Conservation (phyloP, 2,888 invertebrate species). For the Hirtodrosophila histrioides region DNA sequence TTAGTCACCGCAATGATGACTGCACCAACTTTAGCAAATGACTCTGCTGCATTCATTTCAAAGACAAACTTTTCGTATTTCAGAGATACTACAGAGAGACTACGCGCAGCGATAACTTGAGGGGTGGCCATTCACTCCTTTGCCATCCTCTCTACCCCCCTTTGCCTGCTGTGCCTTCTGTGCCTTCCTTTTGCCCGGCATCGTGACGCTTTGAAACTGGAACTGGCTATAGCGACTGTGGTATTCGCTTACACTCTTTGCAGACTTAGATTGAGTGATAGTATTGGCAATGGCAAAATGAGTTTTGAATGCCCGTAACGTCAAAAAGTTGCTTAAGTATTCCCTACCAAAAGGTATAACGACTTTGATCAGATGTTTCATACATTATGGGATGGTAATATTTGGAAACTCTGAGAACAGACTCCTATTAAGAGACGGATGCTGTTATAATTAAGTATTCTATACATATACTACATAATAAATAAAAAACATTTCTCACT, state of each 20-base stretch:
- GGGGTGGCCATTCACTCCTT: slow-evolving; percentile 7
- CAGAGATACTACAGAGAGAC: slow-evolving; percentile 24
- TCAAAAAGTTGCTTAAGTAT: slow-evolving; percentile 5
- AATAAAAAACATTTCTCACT: too few species aligned
- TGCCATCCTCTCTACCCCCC: background rate
- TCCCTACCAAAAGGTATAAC: background rate
- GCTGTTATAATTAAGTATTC: too few species aligned
- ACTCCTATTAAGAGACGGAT: too few species aligned
- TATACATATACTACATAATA: too few species aligned
- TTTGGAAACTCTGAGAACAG: too few species aligned
- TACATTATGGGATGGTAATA: background rate
- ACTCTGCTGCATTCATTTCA: slow-evolving; percentile 60
- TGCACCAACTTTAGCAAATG: slow-evolving; percentile 50
- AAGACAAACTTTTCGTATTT: slow-evolving; percentile 64
- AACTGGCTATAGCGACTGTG: slow-evolving; percentile 34
- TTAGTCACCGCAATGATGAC: slow-evolving; percentile 56
- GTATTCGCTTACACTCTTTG: slow-evolving; percentile 24
- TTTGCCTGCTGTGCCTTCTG: background rate
- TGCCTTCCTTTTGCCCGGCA: slow-evolving; percentile 7
- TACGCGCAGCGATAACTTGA: slow-evolving; percentile 18
- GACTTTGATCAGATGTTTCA: background rate
- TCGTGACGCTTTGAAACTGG: slow-evolving; percentile 32
- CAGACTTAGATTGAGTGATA: slow-evolving; percentile 8
- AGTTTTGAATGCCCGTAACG: background rate
- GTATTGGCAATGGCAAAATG: background rate